Conservation (phyloP, 2,797 vertebrate genomes). For the Manis crassicaudata region DNA sequence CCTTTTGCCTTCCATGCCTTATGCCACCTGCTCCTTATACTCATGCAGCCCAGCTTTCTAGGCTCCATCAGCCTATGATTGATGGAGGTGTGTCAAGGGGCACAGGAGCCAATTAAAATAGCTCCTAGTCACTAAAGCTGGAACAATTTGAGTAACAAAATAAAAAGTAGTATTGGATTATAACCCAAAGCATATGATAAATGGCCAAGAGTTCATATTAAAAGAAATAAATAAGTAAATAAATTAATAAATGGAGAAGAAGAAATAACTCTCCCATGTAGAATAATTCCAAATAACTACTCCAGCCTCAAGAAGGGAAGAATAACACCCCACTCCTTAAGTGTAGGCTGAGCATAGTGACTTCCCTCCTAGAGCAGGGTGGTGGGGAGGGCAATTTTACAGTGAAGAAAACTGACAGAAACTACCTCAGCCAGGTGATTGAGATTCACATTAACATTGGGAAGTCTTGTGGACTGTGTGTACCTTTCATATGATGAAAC, state of each 20-base stretch:
- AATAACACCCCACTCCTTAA: neutral
- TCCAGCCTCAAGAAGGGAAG: neutral
- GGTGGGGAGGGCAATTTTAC: neutral
- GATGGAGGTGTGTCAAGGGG: neutral
- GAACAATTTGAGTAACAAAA: slow-evolving; percentile 31
- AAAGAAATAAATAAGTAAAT: neutral
- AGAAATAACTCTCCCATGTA: slow-evolving; percentile 10
- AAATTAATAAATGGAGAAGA: slow-evolving; percentile 13
- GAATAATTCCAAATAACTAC: neutral
- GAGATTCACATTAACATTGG: neutral
- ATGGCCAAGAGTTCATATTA: neutral
- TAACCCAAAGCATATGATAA: slow-evolving; percentile 34
- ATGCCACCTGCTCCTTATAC: neutral
- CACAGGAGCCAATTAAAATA: neutral
- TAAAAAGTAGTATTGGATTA: neutral
- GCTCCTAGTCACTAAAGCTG: neutral
- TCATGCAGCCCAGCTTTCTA: neutral
- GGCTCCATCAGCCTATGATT: neutral
- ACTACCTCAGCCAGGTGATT: neutral
- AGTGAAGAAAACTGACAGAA: neutral
- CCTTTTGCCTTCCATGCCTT: neutral
- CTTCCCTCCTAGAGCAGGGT: neutral
- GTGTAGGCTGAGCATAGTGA: neutral
- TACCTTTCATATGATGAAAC: neutral
- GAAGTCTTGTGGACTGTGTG: neutral